Conservation (phyloP, 1,140 invertebrate genomes). For the Orchesella cincta region DNA sequence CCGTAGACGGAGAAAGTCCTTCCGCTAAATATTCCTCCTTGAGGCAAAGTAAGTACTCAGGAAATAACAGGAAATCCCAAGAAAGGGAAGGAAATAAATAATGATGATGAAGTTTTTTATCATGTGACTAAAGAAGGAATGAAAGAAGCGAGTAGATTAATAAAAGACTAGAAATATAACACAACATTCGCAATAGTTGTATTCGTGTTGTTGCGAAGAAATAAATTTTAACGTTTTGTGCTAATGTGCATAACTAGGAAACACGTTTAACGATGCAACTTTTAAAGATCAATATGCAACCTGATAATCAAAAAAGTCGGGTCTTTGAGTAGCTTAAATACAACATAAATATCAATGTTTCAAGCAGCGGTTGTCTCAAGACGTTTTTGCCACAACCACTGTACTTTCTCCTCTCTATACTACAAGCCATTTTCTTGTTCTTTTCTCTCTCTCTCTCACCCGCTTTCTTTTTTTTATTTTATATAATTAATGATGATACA, state of each 20-base stretch:
- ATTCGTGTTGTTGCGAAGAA: no score
- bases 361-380: no score
- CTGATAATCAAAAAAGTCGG: no score
- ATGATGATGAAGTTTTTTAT: constrained; percentile 26
- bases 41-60: background rate
- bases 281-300: no score
- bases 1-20: background rate
- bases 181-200: no score
- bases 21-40: background rate
- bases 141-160: background rate
- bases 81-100: constrained; percentile 25
- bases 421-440: background rate
- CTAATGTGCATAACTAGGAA: no score
- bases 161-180: no score
- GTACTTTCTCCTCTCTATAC: background rate
- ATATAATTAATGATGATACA: constrained; percentile 24
- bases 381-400: background rate
- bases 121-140: constrained; percentile 19
- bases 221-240: no score
- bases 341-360: no score
- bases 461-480: background rate
- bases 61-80: constrained; percentile 7
- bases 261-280: no score
- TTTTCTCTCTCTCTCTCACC: background rate
- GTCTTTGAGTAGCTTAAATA: no score